A percentile compares a stretch with the other conserved stretches of the same genome.
These are phyloP conservation scores for Drosophila villosipedis DNA, from an alignment of 2,888 invertebrate species.

Conservation along the genomic window DNA sequence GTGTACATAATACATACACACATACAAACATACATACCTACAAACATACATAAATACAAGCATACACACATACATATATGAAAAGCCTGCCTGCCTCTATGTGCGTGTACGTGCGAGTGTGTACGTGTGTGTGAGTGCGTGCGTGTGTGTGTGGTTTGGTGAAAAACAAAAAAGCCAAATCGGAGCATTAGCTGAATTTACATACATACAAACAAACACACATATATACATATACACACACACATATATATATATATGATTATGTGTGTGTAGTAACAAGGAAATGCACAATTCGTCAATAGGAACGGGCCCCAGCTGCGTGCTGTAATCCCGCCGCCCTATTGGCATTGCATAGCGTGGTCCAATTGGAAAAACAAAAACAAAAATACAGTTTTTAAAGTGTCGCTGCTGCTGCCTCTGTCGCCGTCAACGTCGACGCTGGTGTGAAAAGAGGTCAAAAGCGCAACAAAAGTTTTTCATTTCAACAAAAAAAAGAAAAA, in stretches of 20 bases:
- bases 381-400: constrained; percentile 51
- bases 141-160: constrained; percentile 40
- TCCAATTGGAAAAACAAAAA: constrained; percentile 40
- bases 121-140: constrained; percentile 35
- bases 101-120: constrained; percentile 37
- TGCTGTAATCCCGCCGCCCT: constrained; percentile 60
- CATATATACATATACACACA: not conserved
- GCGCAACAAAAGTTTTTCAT: constrained; percentile 76
- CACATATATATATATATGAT: constrained; percentile 26
- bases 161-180: constrained; percentile 69
- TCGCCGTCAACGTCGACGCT: constrained; percentile 37
- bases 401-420: constrained; percentile 44
- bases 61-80: constrained; percentile 43
- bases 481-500: constrained; percentile 40
- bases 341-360: constrained; percentile 34
- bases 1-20: constrained; percentile 59
- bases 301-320: constrained; percentile 39
- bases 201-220: constrained; percentile 40
- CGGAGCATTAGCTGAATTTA: constrained; percentile 63
- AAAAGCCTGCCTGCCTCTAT: constrained; percentile 34
- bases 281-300: constrained; percentile 61
- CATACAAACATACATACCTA: constrained; percentile 8
- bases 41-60: constrained; percentile 36
- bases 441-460: constrained; percentile 79
- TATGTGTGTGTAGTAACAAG: constrained; percentile 43